Evolutionary conservation across 2,888 invertebrate species (phyloP), one percentile per base, ranked within the genome.

Genomic region (Pristionchus mayeri): DNA sequence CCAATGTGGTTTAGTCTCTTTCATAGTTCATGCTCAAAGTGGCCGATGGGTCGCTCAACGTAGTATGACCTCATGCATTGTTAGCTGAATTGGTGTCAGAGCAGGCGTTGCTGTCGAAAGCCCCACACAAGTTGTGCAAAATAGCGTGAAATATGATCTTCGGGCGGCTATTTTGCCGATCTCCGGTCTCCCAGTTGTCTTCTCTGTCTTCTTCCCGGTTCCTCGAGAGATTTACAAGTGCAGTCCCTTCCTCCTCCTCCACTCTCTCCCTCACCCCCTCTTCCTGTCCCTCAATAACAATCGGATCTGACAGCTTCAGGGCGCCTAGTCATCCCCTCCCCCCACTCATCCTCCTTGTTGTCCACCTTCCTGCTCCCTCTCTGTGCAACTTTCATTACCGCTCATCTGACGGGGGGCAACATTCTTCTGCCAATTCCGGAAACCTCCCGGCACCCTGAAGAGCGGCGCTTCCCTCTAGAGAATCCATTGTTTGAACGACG

Each of bases 291-390:
- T 60, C 75, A 71, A 75, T 40, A 75, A 71, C 48, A 60, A 57
- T 57, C 37, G n/a, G 34, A 4, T 34, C 9, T 60, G 81, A 44
- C 81, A 60, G 44, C 48, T 63, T 34, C 37, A 24, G 57, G 3
- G 82, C 18, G 50, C 84, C 34, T n/a, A n/a, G n/a, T n/a, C n/a
- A n/a, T n/a, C 27, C 52, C 48, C 24, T 4, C 44, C 54, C 27
- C 52, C 54, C 44, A 34, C 54, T 44, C 60, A 50, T 27, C 60
- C n/a, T 18, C 63, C 37, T 44, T 84, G 57, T 84, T 84, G 84
- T 48, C 40, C 40, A 71, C 67, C 21, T 24, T n/a, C n/a, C n/a
- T n/a, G n/a, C 7, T 44, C 13, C 16, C 54, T 7, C n/a, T 21
- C 21, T 54, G 54, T 54, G 54, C 4, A 4, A 27, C 54, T 63